A percentile compares a stretch with the other conserved stretches of the same genome.
phyloP scores from a whole-genome alignment of 2,113 vertebrate genomes.

The Laterallus jamaicensis region DNA sequence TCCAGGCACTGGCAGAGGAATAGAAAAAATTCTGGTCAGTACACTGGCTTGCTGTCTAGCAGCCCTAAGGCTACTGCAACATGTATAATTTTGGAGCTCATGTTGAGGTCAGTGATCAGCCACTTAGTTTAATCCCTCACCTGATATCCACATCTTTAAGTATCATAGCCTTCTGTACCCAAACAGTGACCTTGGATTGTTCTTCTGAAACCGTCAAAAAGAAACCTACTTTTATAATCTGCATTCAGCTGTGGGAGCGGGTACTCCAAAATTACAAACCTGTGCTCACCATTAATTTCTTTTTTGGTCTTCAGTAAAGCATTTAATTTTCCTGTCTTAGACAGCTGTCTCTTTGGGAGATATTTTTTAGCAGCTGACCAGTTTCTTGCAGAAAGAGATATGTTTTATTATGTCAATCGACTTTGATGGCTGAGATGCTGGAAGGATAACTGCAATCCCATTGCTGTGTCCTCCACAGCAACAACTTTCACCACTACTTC shows the following conservation, averaged over 20 bases:
- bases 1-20: neutral
- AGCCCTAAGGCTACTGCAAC: neutral
- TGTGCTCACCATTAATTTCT: neutral
- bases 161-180: neutral
- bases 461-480: neutral
- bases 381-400: neutral
- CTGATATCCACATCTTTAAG: neutral
- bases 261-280: neutral
- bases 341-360: neutral
- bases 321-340: neutral
- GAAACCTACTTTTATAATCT: neutral
- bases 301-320: neutral
- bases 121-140: neutral
- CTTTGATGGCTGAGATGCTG: neutral
- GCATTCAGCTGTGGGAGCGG: fast-evolving
- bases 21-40: neutral
- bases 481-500: neutral
- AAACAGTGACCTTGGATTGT: neutral
- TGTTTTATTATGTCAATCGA: neutral
- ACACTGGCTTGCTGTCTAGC: neutral
- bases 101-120: neutral
- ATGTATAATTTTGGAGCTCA: neutral
- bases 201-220: neutral
- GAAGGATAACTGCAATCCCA: neutral
- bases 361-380: neutral